A percentile compares a stretch with the other conserved stretches of the same genome.
These are phyloP conservation scores for Gallinago stenura DNA, from an alignment of 2,797 vertebrate genomes.

Conservation along the genomic window DNA sequence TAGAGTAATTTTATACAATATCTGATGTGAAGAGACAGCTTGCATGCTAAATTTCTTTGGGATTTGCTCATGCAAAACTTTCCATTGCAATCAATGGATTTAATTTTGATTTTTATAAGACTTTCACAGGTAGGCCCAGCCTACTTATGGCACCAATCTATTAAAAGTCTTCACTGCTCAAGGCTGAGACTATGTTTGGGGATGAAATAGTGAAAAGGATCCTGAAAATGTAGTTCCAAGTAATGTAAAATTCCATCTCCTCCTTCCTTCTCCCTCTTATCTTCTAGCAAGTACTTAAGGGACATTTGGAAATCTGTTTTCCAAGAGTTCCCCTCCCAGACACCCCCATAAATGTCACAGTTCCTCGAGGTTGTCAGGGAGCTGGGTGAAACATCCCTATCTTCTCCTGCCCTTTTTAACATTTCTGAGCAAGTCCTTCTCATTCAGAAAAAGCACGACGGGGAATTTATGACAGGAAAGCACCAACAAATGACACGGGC, in stretches of 20 bases:
- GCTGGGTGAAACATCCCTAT: neutral
- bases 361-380: neutral
- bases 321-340: neutral
- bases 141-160: neutral
- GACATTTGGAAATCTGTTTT: neutral
- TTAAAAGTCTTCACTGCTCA: rapidly evolving
- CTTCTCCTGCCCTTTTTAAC: neutral
- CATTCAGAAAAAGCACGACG: neutral
- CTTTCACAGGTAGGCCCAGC: neutral
- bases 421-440: neutral
- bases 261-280: neutral
- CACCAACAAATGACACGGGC: neutral
- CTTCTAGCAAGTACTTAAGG: neutral
- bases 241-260: neutral
- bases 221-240: neutral
- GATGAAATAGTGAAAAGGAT: neutral
- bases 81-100: neutral
- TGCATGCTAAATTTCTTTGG: neutral
- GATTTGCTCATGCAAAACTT: neutral
- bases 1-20: neutral
- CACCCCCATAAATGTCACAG: neutral
- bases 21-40: neutral
- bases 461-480: neutral
- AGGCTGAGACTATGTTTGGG: neutral
- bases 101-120: neutral